Base-by-base conservation (phyloP, 2,113 vertebrate species). In the Plectropomus leopardus region DNA sequence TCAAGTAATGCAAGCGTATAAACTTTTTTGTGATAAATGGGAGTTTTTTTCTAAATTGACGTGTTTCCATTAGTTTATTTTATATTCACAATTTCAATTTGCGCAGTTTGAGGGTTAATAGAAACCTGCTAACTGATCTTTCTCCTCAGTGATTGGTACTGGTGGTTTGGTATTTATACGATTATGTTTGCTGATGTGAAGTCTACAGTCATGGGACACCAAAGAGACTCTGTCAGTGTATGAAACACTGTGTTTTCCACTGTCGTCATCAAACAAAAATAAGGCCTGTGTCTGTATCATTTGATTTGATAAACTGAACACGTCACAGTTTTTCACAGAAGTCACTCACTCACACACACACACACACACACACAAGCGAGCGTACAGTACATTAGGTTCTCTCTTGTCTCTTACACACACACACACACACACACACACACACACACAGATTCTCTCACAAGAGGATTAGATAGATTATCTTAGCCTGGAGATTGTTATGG, bases 401-500 rank as follows among this genome's bases (percentile, higher is more conserved):
- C 36, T 23, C 58, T 59, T 64, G 48, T 24, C 64, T 51, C 42
- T 11, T 24, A 54, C 57, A 54, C 48, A 19, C 44, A 58, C 24
- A 76, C 23, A 66, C 72, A 61, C 10, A 68, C 65, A 50, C 44
- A 81, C 67, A 44, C 5, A 74, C 44, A 73, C 16, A 63, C 55
- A 73, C 76, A 63, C 73, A 81, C 28, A 76, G 26, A 70, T 71
- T 32, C 34, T 47, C 60, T 69, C 30, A 57, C 76, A 81, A 91
- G 76, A 88, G 83, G 83, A 92, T 92, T 89, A 88, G 70, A 86
- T 78, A 65, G 78, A 91, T 92, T 90, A 85, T 89, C 91, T 90
- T 89, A 91, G 85, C 70, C 84, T 85, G 72, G 55, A 85, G 82
- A 77, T 72, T 86, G 70, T 88, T 83, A 59, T 84, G 79, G 77